Evolutionary conservation across 2,113 vertebrate species (phyloP).

Genomic region (Stomatorhinus ivindoensis): DNA sequence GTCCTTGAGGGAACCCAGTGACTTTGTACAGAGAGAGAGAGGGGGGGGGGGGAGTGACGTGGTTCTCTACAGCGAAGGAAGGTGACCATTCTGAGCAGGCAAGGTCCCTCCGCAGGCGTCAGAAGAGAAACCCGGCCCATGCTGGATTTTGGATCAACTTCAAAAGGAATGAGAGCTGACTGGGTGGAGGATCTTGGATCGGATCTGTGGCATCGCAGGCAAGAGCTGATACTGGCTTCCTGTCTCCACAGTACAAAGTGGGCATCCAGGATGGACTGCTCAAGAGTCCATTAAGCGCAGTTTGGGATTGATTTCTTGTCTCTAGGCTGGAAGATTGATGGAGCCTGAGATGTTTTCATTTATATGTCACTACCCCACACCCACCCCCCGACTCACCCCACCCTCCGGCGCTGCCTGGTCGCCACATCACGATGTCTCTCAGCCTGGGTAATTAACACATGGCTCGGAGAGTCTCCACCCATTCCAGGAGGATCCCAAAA

Average conservation of each 20-base stretch:
- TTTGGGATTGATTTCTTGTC: conserved; percentile 60
- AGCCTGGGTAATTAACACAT: conserved; percentile 55
- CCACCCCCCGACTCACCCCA: conserved; percentile 23
- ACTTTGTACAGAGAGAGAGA: background rate
- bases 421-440: conserved; percentile 35
- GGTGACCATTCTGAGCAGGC: background rate
- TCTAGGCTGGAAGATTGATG: conserved; percentile 50
- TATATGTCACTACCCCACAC: too few species aligned
- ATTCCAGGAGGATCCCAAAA: conserved; percentile 57
- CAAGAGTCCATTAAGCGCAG: conserved; percentile 60
- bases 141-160: background rate
- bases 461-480: conserved; percentile 46
- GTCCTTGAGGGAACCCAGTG: background rate
- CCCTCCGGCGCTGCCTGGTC: conserved; percentile 29
- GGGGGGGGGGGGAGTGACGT: background rate
- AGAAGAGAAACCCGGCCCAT: background rate
- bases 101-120: background rate
- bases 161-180: background rate
- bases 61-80: background rate
- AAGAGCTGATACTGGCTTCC: background rate
- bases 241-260: background rate
- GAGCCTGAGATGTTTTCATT: background rate
- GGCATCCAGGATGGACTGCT: background rate
- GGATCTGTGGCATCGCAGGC: background rate
- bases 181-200: background rate